phyloP scores from a whole-genome alignment of 2,113 vertebrate species.

The Athene noctua region DNA sequence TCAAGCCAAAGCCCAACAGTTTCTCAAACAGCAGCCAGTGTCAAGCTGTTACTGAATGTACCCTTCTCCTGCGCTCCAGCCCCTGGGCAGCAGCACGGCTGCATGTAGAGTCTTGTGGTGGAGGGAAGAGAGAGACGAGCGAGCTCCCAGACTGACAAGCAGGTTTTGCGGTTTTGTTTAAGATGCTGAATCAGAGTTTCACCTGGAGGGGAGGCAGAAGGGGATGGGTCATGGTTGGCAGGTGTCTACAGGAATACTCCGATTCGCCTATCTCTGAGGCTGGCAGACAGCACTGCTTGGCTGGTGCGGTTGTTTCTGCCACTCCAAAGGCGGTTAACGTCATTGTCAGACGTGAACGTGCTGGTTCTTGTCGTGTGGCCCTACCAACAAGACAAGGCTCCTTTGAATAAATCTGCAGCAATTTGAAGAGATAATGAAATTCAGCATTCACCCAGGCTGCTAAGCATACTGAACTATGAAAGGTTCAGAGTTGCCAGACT shows the following conservation, averaged over 20 bases:
- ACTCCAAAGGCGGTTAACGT: slow-evolving; percentile 16
- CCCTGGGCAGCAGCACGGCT: slow-evolving; percentile 34
- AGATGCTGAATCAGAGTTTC: slow-evolving; percentile 72
- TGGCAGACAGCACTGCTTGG: slow-evolving; percentile 16
- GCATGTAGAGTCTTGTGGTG: slow-evolving; percentile 57
- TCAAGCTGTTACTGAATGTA: background rate
- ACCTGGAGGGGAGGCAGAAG: slow-evolving; percentile 51
- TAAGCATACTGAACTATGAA: background rate
- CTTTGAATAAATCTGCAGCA: slow-evolving; percentile 49
- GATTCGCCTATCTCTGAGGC: background rate
- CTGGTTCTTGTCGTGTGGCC: slow-evolving; percentile 42
- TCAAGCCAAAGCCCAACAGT: slow-evolving; percentile 10
- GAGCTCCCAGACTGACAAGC: slow-evolving; percentile 66
- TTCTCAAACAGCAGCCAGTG: background rate
- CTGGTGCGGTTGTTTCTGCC: background rate
- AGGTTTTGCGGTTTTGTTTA: slow-evolving; percentile 58
- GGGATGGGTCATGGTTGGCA: slow-evolving; percentile 46
- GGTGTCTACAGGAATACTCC: slow-evolving; percentile 37
- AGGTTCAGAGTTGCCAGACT: background rate
- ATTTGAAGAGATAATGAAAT: slow-evolving; percentile 37
- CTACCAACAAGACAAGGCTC: background rate
- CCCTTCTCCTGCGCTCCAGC: slow-evolving; percentile 6
- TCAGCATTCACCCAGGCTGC: slow-evolving; percentile 36
- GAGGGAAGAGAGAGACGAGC: slow-evolving; percentile 30
- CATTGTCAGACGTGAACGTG: slow-evolving; percentile 36